A percentile compares a stretch with the other conserved stretches of the same genome.
These are phyloP conservation scores for Marisa cornuarietis DNA, from an alignment of 1,140 invertebrate species.

Conservation along the genomic window DNA sequence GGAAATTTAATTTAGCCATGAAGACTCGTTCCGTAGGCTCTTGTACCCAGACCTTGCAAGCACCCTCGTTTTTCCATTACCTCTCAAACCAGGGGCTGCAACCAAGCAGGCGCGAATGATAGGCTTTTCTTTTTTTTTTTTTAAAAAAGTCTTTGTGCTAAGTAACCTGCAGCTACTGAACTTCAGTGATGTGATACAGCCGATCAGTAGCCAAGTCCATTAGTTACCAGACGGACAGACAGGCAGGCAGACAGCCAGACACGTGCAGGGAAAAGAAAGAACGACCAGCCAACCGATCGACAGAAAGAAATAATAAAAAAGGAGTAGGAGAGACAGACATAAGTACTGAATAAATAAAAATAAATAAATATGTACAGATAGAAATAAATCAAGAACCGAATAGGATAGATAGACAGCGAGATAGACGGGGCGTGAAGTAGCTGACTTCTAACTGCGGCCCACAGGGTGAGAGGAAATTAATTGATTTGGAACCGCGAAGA, in stretches of 20 bases:
- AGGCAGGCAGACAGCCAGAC: neutral
- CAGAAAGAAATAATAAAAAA: neutral
- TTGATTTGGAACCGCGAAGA: neutral
- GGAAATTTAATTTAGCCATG: too few species aligned
- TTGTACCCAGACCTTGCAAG: too few species aligned
- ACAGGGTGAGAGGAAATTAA: constrained; percentile 4
- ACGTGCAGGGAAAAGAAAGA: neutral
- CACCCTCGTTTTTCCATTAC: too few species aligned
- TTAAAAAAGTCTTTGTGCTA: too few species aligned
- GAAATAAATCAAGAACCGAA: neutral
- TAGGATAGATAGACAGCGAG: neutral
- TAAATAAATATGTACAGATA: neutral
- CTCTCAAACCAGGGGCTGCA: too few species aligned
- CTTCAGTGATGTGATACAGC: too few species aligned
- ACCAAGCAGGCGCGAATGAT: too few species aligned
- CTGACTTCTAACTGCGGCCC: neutral
- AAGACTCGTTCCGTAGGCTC: too few species aligned
- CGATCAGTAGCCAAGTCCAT: neutral
- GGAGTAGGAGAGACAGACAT: neutral
- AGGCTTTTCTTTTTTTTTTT: too few species aligned
- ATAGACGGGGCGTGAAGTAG: neutral
- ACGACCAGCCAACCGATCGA: neutral
- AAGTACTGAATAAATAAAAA: too few species aligned
- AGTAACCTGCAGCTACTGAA: too few species aligned
- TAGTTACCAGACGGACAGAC: neutral